Evolutionary conservation across 2,113 vertebrate species (phyloP), one percentile per base, ranked within the genome.

Genomic region (Amphilophus citrinellus): DNA sequence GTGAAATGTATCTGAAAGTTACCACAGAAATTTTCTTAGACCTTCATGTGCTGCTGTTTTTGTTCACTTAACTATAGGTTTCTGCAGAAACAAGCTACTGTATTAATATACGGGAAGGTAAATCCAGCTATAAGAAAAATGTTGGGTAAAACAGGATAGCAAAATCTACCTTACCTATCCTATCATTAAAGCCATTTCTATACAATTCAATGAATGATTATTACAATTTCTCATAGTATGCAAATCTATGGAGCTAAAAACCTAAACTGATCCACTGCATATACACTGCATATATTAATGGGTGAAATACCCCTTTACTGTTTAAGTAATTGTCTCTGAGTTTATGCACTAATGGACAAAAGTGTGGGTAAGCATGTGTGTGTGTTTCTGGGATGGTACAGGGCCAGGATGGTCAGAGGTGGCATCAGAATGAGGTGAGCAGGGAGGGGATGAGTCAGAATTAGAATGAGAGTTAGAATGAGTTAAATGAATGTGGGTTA

Each of bases 381-480:
- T 87, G 88, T 90, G 89, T 89, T 90, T 93, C 93, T 94, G 91
- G 92, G 94, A 95, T 94, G 93, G 87, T 83, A 82, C 76, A 81
- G 87, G 87, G 89, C 87, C 89, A 61, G 81, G 75, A 87, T 50
- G 81, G 77, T 65, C 80, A 86, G 59, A 85, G 73, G 78, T 66
- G 83, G 66, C 24, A 7, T 90, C 82, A 92, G 88, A 92, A 90
- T 94, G 92, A 93, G 66, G 83, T 76, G 86, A 71, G 42, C 44
- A 83, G 59, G 77, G 63, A 63, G 77, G 68, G 71, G 82, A 87
- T 87, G 88, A 61, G 35, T 80, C 50, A 91, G 80, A 84, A 88
- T 80, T 56, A 87, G 88, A 82, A 88, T 91, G 84, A 92, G 59
- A 66, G 85, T 77, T 76, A 86, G 89, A 86, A 91, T 92, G 91